Evolutionary conservation across 2,888 invertebrate species (phyloP), one percentile per base, ranked within the genome.

Genomic region (Amiota communis): DNA sequence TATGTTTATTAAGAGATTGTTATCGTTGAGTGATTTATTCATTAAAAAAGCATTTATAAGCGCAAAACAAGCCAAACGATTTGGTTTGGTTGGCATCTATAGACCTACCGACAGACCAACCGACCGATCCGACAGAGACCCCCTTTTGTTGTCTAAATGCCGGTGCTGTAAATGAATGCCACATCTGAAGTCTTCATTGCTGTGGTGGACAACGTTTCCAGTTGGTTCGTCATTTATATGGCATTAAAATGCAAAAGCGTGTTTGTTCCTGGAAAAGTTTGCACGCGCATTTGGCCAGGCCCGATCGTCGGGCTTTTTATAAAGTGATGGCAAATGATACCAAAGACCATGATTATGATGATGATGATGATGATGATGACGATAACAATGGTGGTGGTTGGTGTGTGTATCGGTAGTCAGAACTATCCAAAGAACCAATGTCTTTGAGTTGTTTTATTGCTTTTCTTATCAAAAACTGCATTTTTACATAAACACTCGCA

Each of bases 11-110:
- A 88, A 89, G 84, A 88, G 88, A 89, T 89, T 85, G 80, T 89
- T 88, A 88, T 88, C 88, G 80, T 81, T 81, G 87, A 87, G 87
- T 88, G 88, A 88, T 88, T 88, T 88, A 88, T 88, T 88, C 89
- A 88, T 88, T 88, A 88, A 87, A 84, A 87, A 86, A 85, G 83
- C 88, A 88, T 88, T 87, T 87, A 88, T 88, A 88, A 89, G 83
- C 83, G 80, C 81, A 81, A 83, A 86, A 87, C 86, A 83, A 82
- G 81, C 74, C 83, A 82, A 77, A 48, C 65, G 65, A 15, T 48
- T 17, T 64, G 57, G 36, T 63, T 23, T 69, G 74, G 61, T 71
- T 13, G 74, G 75, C 78, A 79, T 77, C 77, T 76, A 75, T 65
- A 9, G 1, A 20, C 59, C 13, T 59, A 70, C 70, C 71, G 69